Conservation (phyloP, 2,113 vertebrate species). For the Tauraco erythrolophus region DNA sequence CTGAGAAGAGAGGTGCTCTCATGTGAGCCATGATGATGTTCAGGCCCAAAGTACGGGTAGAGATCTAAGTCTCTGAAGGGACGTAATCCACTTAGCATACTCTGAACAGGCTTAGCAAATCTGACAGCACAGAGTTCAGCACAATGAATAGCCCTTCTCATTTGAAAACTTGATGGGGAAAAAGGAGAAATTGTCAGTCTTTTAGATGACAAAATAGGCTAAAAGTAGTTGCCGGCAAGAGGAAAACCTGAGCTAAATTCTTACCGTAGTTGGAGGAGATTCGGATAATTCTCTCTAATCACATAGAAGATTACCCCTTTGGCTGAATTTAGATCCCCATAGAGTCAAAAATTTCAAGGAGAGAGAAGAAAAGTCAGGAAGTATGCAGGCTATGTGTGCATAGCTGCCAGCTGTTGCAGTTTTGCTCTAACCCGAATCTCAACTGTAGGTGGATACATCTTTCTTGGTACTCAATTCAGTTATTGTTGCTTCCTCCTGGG, state of each 20-base stretch:
- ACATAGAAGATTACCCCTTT: not conserved
- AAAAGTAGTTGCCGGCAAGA: not conserved
- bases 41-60: not conserved
- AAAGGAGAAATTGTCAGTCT: not conserved
- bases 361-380: not conserved
- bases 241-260: not conserved
- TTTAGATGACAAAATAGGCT: not conserved
- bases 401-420: not conserved
- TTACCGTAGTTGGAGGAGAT: not conserved
- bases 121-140: not conserved
- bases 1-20: not conserved
- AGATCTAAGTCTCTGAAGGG: not conserved
- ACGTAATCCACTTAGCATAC: not conserved
- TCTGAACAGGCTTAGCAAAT: not conserved
- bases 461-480: not conserved
- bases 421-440: not conserved
- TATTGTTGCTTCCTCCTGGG: not conserved
- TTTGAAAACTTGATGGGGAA: not conserved
- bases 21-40: rapidly evolving
- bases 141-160: not conserved
- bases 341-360: not conserved
- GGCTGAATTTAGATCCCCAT: not conserved
- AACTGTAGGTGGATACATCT: not conserved
- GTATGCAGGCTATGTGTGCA: not conserved
- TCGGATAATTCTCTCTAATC: not conserved